phyloP scores from a whole-genome alignment of 2,113 vertebrate species.

The Ammodytes dubius region DNA sequence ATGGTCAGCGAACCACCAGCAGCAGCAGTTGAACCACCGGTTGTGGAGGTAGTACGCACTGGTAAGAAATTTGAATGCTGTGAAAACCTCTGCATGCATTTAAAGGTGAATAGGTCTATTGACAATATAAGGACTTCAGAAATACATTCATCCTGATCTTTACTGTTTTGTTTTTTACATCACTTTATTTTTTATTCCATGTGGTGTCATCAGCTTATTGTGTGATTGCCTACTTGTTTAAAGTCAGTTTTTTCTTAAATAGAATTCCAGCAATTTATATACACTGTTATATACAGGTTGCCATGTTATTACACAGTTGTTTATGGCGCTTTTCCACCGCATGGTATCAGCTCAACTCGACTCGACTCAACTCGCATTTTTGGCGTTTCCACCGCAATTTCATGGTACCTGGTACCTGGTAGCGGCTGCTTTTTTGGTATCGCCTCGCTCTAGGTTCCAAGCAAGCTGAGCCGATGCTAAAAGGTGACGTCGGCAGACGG shows the following conservation, averaged over 20 bases:
- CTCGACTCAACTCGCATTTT: too few species aligned
- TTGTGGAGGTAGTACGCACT: neutral
- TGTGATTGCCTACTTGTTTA: slow-evolving; percentile 10
- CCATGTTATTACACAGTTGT: neutral
- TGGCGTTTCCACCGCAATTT: too few species aligned
- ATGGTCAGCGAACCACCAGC: neutral
- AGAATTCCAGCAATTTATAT: neutral
- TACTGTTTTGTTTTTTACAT: too few species aligned
- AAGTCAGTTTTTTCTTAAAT: neutral
- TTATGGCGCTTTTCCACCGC: too few species aligned
- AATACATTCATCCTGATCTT: neutral
- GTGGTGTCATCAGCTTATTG: slow-evolving; percentile 9
- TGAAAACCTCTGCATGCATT: slow-evolving; percentile 25
- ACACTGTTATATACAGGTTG: neutral
- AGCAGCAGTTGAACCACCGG: slow-evolving; percentile 1
- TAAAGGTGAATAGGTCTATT: slow-evolving; percentile 16
- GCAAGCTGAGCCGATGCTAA: too few species aligned
- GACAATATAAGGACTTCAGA: neutral
- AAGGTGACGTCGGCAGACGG: too few species aligned
- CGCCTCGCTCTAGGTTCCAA: too few species aligned
- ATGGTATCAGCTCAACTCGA: too few species aligned
- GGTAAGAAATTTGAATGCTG: slow-evolving; percentile 41
- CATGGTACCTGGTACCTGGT: too few species aligned
- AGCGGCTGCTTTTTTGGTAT: too few species aligned
- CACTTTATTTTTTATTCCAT: neutral